phyloP scores from a whole-genome alignment of 2,888 invertebrate genomes.

The Spicauda simplicius region DNA sequence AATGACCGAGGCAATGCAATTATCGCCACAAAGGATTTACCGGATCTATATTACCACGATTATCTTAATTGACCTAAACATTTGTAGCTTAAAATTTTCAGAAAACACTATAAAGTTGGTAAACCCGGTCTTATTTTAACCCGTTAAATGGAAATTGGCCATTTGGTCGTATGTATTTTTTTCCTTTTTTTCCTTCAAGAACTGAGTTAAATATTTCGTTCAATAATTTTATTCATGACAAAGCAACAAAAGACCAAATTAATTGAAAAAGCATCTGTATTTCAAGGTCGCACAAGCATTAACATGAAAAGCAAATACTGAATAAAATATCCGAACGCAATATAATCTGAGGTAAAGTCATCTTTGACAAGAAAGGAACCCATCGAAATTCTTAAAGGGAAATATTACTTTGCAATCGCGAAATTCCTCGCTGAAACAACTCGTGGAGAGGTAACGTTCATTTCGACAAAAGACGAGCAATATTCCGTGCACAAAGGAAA shows the following conservation, averaged over 20 bases:
- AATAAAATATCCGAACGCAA: conserved; percentile 70
- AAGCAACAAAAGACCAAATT: too few species aligned
- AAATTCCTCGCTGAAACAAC: conserved; percentile 83
- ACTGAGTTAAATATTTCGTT: too few species aligned
- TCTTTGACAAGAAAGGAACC: conserved; percentile 81
- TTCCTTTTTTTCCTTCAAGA: too few species aligned
- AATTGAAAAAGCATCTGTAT: too few species aligned
- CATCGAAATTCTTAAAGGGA: conserved; percentile 82
- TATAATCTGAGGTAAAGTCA: conserved; percentile 80
- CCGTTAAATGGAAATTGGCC: too few species aligned
- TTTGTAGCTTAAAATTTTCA: conserved; percentile 5
- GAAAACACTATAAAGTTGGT: too few species aligned
- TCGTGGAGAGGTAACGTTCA: conserved; percentile 82
- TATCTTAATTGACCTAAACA: conserved; percentile 38
- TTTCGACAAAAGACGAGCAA: conserved; percentile 84
- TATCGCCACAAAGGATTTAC: conserved; percentile 65
- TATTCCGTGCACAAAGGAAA: conserved; percentile 83
- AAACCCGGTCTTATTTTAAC: too few species aligned
- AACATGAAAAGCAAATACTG: conserved; percentile 55
- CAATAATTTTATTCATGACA: too few species aligned
- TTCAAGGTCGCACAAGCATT: too few species aligned
- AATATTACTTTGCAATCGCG: conserved; percentile 84
- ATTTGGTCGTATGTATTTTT: too few species aligned
- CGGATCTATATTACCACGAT: conserved; percentile 46
- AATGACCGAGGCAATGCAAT: conserved; percentile 75